Base-by-base conservation (phyloP, 2,113 vertebrate species). In the Ailurus styani region DNA sequence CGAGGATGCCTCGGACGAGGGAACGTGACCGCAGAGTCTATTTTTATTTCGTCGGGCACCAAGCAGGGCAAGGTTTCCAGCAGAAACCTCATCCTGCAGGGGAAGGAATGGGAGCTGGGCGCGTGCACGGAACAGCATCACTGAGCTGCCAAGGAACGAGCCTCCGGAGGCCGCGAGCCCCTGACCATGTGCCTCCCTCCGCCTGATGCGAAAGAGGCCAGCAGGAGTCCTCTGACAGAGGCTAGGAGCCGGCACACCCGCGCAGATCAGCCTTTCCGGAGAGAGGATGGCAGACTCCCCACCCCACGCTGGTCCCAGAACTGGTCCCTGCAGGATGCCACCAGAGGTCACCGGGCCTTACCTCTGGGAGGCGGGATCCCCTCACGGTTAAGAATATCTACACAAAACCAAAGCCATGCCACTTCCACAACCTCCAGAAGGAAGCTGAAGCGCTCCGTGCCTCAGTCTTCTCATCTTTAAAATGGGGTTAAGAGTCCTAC, bases 281-380 rank as follows among this genome's bases (percentile, higher is more conserved):
- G 7, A 23, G 8, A 70, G 14, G 13, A n/a, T n/a, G n/a, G n/a
- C n/a, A n/a, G 23, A 60, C 34, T 85, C 54, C 47, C 12, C 7
- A 1, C 2, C 6, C 3, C 68, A 12, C 2, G 13, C 31, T 2
- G 4, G 40, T 21, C 55, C 50, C 40, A 0, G 10, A 25, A 54
- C 4, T 3, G 15, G 42, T 7, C 6, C 25, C 27, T 40, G 11
- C 14, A 45, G 54, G n/a, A 72, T 5, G 34, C 55, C 5, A 1
- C 7, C 20, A 15, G n/a, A 1, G 18, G 37, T 31, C 55, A n/a
- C 34, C 29, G 54, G 0, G 20, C 75, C 34, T 20, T 34, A 21
- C 4, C 21, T 0, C 12, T 0, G 1, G 7, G 13, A 45, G 23
- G 4, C 5, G 81, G 18, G 1, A 7, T 4, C 60, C 13, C 10